A percentile compares a stretch with the other conserved stretches of the same genome.
These are phyloP conservation scores for Himalopsyche kuldschensis DNA, from an alignment of 2,888 invertebrate genomes.

Conservation along the genomic window DNA sequence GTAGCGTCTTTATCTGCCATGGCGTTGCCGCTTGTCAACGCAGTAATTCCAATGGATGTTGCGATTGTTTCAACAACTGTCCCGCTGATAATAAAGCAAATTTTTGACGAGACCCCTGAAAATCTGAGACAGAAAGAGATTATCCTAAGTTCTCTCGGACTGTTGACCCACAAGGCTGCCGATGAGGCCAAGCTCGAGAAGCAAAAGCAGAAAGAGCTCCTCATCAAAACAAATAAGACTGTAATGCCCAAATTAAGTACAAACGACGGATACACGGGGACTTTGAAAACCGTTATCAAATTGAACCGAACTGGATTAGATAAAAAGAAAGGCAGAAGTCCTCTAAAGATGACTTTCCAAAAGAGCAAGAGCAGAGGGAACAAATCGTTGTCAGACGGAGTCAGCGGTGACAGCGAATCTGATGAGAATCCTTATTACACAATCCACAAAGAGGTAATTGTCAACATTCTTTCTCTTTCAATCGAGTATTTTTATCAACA, in stretches of 20 bases:
- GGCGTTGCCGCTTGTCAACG: conserved; percentile 10
- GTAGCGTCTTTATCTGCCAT: conserved; percentile 11
- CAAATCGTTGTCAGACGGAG: conserved; percentile 52
- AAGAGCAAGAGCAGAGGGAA: conserved; percentile 67
- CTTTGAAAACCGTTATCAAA: conserved; percentile 82
- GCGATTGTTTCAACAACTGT: conserved; percentile 47
- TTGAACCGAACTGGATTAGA: conserved; percentile 61
- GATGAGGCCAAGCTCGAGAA: conserved; percentile 67
- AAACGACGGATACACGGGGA: conserved; percentile 71
- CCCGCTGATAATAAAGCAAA: conserved; percentile 44
- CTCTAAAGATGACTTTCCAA: conserved; percentile 78
- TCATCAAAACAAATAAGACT: conserved; percentile 48
- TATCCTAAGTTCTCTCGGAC: conserved; percentile 72
- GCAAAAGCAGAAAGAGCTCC: conserved; percentile 53
- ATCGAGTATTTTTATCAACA: no score
- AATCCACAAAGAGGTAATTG: conserved; percentile 67
- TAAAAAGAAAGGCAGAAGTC: conserved; percentile 67
- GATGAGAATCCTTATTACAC: conserved; percentile 64
- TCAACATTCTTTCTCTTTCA: not conserved
- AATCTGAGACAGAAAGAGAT: conserved; percentile 71
- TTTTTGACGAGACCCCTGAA: conserved; percentile 59
- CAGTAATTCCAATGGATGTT: not conserved
- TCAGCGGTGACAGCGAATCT: conserved; percentile 42
- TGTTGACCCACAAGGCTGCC: conserved; percentile 74
- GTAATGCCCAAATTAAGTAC: conserved; percentile 44